These are phyloP conservation scores for Upupa epops DNA, from an alignment of 2,113 vertebrate species.

Conservation along the genomic window DNA sequence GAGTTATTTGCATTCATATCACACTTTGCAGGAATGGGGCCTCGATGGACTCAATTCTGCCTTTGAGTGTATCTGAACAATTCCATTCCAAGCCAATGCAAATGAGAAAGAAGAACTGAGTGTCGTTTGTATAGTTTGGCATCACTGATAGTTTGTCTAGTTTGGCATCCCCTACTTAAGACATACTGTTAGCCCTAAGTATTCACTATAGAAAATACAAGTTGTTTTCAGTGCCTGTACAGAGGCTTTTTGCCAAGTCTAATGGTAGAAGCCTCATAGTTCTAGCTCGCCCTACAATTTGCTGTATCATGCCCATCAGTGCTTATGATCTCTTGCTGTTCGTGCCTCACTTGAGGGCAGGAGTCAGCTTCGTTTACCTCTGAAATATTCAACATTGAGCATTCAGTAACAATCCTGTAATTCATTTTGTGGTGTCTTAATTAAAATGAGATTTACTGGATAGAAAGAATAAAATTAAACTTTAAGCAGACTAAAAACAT, in stretches of 20 bases:
- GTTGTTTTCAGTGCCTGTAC: background rate
- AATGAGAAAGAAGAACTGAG: conserved; percentile 30
- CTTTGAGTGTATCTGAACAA: conserved; percentile 34
- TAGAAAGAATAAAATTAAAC: conserved; percentile 62
- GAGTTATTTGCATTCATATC: background rate
- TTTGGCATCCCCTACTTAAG: no score
- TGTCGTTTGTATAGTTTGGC: conserved; percentile 1
- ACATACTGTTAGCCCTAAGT: no score
- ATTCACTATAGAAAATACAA: background rate
- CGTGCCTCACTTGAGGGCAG: conserved; percentile 23
- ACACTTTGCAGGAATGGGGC: background rate
- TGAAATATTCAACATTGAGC: conserved; percentile 7
- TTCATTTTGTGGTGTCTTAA: conserved; percentile 52
- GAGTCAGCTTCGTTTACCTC: conserved; percentile 1
- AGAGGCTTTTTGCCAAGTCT: background rate
- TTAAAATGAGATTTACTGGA: conserved; percentile 60
- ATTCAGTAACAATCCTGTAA: conserved; percentile 21
- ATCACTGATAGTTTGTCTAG: background rate
- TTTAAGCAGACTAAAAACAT: conserved; percentile 44
- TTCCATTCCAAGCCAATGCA: conserved; percentile 1
- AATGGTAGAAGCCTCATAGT: background rate
- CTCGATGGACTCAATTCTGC: conserved; percentile 18
- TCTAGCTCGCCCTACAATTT: background rate
- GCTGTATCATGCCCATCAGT: background rate
- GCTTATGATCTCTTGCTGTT: background rate